Conservation (phyloP, 2,888 invertebrate genomes). For the Drosophila lacicola region DNA sequence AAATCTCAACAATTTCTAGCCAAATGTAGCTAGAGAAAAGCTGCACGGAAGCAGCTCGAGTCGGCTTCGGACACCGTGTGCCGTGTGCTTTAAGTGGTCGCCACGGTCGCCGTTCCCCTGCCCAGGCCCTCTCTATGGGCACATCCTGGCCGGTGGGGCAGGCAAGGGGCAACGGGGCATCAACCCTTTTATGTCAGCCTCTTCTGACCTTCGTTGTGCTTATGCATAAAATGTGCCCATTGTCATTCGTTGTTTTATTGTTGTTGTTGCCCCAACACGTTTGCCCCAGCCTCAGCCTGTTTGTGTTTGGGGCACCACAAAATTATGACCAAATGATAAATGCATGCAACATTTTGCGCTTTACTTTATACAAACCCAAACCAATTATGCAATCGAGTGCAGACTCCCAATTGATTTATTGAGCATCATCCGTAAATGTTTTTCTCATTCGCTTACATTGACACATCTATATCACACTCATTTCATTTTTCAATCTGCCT, state of each 20-base stretch:
- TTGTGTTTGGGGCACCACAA: conserved; percentile 13
- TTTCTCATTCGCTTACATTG: no score
- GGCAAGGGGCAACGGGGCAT: background rate
- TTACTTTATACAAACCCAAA: background rate
- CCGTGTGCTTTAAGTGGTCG: conserved; percentile 40
- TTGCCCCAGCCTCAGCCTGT: conserved; percentile 5
- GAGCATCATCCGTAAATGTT: no score
- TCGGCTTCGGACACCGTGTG: conserved; percentile 15
- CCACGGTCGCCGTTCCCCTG: conserved; percentile 9
- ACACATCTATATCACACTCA: no score
- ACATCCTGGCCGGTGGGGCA: conserved; percentile 3
- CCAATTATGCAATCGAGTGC: no score
- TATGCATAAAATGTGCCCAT: conserved; percentile 58
- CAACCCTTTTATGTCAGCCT: conserved; percentile 46
- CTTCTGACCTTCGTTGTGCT: conserved; percentile 65
- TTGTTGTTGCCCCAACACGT: conserved; percentile 21
- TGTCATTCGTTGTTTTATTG: conserved; percentile 12
- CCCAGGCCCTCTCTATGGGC: conserved; percentile 3
- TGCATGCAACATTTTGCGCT: conserved; percentile 19
- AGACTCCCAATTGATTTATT: no score
- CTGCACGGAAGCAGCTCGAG: conserved; percentile 18
- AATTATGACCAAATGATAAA: conserved; percentile 45
- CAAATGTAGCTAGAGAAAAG: no score
- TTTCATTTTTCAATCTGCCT: no score
- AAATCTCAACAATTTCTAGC: no score